phyloP scores from a whole-genome alignment of 2,113 vertebrate species.

The Nycticorax nycticorax region DNA sequence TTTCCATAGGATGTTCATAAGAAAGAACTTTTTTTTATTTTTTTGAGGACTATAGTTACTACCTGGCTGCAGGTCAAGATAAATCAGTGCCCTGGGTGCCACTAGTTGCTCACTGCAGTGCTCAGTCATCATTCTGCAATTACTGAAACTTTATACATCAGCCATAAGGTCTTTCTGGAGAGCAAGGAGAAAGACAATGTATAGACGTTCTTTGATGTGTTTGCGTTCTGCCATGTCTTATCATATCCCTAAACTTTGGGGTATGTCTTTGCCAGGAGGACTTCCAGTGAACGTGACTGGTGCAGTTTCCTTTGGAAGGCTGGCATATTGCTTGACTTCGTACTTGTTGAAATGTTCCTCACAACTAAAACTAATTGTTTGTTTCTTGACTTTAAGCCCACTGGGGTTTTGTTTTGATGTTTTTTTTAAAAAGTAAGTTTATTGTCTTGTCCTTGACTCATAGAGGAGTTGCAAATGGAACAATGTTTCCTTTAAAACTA shows the following conservation, averaged over 20 bases:
- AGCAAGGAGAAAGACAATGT: background rate
- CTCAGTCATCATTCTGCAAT: background rate
- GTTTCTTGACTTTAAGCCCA: background rate
- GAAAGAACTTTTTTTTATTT: background rate
- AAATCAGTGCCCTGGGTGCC: background rate
- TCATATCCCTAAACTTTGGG: background rate
- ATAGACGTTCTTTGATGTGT: background rate
- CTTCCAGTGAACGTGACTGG: background rate
- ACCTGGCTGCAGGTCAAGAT: background rate
- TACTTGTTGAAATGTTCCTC: background rate
- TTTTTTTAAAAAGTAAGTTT: background rate
- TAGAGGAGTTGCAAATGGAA: background rate
- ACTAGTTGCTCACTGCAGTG: background rate
- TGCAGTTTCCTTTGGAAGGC: background rate
- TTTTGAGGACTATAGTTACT: background rate
- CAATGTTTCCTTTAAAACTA: background rate
- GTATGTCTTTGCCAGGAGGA: background rate
- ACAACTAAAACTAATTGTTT: background rate
- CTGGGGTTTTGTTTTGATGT: background rate
- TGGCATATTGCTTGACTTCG: background rate
- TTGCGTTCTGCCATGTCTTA: background rate
- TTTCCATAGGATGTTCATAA: background rate
- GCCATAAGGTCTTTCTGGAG: background rate
- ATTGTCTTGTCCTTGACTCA: background rate
- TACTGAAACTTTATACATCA: background rate